phyloP scores from a whole-genome alignment of 2,113 vertebrate genomes.

The Pelecanoides urinatrix region DNA sequence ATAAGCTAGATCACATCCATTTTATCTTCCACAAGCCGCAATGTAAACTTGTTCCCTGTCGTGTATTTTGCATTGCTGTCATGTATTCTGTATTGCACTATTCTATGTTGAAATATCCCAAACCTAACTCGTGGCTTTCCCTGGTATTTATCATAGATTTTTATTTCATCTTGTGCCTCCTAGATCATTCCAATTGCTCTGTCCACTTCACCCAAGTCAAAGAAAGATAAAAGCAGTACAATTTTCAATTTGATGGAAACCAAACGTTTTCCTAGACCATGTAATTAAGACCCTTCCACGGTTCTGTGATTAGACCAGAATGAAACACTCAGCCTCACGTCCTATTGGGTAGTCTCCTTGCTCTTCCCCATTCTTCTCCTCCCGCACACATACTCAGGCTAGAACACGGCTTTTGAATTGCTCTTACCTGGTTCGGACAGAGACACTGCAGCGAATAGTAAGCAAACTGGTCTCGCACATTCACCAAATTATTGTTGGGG shows the following conservation, averaged over 20 bases:
- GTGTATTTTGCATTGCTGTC: fast-evolving
- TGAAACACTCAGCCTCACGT: neutral
- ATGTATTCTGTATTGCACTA: neutral
- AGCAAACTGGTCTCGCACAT: constrained; percentile 96
- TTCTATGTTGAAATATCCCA: fast-evolving
- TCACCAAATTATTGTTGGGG: constrained; percentile 95
- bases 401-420: neutral
- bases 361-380: neutral
- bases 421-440: constrained; percentile 96
- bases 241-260: neutral
- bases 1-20: neutral
- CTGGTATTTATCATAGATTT: neutral
- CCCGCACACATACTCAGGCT: neutral
- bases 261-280: neutral
- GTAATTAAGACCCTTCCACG: neutral
- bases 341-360: neutral
- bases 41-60: neutral
- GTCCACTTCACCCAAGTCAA: neutral
- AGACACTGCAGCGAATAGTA: constrained; percentile 98
- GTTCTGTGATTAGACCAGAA: neutral
- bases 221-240: neutral
- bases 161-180: neutral
- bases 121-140: neutral
- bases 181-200: neutral
- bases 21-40: neutral